A percentile compares a stretch with the other conserved stretches of the same genome.
These are phyloP conservation scores for Ianthella basta DNA, from an alignment of 37 sponge, comb jelly and placozoan species.

Conservation along the genomic window DNA sequence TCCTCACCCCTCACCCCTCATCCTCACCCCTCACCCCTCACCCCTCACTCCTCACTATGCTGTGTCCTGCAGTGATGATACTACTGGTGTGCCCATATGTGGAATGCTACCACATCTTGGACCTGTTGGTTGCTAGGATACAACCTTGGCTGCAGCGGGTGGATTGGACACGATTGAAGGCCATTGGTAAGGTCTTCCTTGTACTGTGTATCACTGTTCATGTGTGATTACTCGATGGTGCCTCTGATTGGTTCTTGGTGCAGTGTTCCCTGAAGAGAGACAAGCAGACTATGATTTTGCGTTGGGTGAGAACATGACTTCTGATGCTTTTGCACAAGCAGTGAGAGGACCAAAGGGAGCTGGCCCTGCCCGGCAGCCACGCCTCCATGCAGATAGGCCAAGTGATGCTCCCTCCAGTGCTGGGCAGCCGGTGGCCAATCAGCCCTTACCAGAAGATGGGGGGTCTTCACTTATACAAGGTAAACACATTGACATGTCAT, in stretches of 20 bases:
- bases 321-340: conserved; percentile 12
- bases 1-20: no score
- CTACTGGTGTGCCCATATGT: conserved; percentile 58
- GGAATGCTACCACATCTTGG: conserved; percentile 34
- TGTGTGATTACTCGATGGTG: no score
- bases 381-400: no score
- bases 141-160: neutral
- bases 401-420: no score
- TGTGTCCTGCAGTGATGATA: conserved; percentile 41
- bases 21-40: neutral
- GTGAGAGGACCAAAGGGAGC: neutral
- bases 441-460: no score
- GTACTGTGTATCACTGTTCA: neutral
- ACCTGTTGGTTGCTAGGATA: neutral
- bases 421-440: no score
- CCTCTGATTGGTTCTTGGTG: neutral
- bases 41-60: neutral
- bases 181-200: neutral
- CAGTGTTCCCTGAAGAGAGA: neutral
- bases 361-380: no score
- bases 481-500: no score
- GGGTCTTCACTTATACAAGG: no score
- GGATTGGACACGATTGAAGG: neutral
- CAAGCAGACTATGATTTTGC: conserved; percentile 30
- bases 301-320: neutral